phyloP scores from a whole-genome alignment of 2,797 vertebrate genomes.

The Buphagus erythrorhynchus region DNA sequence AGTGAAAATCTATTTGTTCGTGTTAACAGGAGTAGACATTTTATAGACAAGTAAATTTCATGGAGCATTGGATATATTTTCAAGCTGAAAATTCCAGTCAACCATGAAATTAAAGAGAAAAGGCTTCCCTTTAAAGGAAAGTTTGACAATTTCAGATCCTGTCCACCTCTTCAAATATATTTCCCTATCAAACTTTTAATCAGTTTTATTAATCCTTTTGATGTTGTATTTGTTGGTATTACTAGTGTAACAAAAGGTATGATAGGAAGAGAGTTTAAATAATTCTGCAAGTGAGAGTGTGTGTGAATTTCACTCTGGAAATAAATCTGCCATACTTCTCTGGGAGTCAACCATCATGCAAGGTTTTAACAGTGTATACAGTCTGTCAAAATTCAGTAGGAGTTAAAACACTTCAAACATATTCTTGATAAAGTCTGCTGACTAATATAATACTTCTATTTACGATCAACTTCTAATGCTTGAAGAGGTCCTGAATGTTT shows the following conservation, averaged over 20 bases:
- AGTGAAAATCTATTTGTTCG: constrained; percentile 49
- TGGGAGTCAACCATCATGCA: background rate
- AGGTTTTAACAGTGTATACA: background rate
- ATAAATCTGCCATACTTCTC: background rate
- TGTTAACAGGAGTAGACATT: constrained; percentile 59
- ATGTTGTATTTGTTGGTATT: background rate
- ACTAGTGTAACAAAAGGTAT: background rate
- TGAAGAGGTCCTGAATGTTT: background rate
- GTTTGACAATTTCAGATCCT: constrained; percentile 28
- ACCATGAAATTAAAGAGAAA: constrained; percentile 73
- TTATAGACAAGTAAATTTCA: constrained; percentile 75
- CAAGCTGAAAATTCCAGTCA: constrained; percentile 64
- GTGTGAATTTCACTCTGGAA: background rate
- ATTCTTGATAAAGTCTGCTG: background rate
- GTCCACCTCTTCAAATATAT: background rate
- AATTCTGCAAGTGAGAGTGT: background rate
- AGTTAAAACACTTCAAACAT: background rate
- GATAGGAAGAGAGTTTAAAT: background rate
- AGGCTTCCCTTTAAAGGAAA: background rate
- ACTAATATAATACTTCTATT: background rate
- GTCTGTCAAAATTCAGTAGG: background rate
- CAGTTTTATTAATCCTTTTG: background rate
- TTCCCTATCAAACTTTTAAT: background rate
- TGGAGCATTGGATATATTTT: constrained; percentile 60
- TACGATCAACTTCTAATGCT: background rate